A percentile compares a stretch with the other conserved stretches of the same genome.
These are phyloP conservation scores for Ptychoptera albimana DNA, from an alignment of 2,888 invertebrate genomes.

Conservation along the genomic window DNA sequence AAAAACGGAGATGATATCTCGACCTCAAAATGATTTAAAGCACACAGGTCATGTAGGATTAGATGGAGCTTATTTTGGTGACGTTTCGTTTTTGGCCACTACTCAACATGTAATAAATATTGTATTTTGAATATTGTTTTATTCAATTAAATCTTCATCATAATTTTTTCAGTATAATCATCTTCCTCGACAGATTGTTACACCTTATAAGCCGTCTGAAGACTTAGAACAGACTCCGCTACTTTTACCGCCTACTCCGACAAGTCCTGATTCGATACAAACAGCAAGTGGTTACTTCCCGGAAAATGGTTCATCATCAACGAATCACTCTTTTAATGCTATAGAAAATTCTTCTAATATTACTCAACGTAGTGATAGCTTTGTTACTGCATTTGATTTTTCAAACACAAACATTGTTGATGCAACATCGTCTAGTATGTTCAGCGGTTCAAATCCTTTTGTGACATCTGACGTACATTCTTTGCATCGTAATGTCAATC, in stretches of 20 bases:
- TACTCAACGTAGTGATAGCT: conserved; percentile 14
- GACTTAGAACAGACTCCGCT: conserved; percentile 57
- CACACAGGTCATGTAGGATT: conserved; percentile 93
- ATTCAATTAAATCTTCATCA: background rate
- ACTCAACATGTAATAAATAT: conserved; percentile 25
- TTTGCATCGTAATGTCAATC: background rate
- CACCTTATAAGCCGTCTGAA: conserved; percentile 77
- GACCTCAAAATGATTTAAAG: conserved; percentile 91
- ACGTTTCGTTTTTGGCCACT: conserved; percentile 48
- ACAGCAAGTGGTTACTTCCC: conserved; percentile 31
- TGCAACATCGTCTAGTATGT: background rate
- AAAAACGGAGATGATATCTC: conserved; percentile 86
- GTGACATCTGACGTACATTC: background rate
- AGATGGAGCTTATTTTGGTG: conserved; percentile 95
- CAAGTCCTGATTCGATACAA: conserved; percentile 30
- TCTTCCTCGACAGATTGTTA: conserved; percentile 76
- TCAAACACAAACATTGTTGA: conserved; percentile 9
- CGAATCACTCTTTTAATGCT: conserved; percentile 20
- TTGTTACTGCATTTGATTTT: conserved; percentile 26
- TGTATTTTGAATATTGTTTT: conserved; percentile 14
- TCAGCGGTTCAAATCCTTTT: conserved; percentile 1
- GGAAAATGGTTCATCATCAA: conserved; percentile 28
- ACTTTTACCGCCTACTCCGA: conserved; percentile 35
- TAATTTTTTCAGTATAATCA: conserved; percentile 41
- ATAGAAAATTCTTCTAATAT: background rate